Conservation (phyloP, 1,140 invertebrate genomes). For the Pogonomyrmex barbatus region DNA sequence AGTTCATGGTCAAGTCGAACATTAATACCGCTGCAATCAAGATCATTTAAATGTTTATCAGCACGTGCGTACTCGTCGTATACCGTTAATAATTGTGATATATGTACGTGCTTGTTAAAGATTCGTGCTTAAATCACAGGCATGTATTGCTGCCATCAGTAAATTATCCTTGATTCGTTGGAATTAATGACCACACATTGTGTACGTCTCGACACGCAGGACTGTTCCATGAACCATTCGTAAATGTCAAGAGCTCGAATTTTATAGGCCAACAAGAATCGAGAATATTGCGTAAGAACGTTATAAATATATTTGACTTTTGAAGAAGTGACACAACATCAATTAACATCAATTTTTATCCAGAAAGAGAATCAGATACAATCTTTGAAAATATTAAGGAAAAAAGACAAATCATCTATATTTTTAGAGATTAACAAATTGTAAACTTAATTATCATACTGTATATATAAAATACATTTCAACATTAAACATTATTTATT, state of each 20-base stretch:
- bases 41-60: slow-evolving; percentile 53
- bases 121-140: slow-evolving; percentile 28
- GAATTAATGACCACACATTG: slow-evolving; percentile 36
- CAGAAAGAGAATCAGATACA: neutral
- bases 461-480: neutral
- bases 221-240: neutral
- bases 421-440: neutral
- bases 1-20: slow-evolving; percentile 50
- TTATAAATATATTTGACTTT: neutral
- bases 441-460: neutral
- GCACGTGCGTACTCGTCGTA: slow-evolving; percentile 1
- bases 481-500: neutral
- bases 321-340: neutral
- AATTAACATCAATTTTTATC: neutral
- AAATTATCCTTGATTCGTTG: slow-evolving; percentile 45
- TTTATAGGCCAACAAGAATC: neutral
- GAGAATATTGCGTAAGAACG: neutral
- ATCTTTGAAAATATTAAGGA: neutral
- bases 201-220: neutral
- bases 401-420: neutral
- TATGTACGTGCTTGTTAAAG: slow-evolving; percentile 46
- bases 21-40: slow-evolving; percentile 42
- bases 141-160: neutral
- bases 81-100: slow-evolving; percentile 39
- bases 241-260: slow-evolving; percentile 32